A percentile compares a stretch with the other conserved stretches of the same genome.
Conservation (phyloP, 1,140 invertebrate genomes). For the Leptopilina clavipes region DNA sequence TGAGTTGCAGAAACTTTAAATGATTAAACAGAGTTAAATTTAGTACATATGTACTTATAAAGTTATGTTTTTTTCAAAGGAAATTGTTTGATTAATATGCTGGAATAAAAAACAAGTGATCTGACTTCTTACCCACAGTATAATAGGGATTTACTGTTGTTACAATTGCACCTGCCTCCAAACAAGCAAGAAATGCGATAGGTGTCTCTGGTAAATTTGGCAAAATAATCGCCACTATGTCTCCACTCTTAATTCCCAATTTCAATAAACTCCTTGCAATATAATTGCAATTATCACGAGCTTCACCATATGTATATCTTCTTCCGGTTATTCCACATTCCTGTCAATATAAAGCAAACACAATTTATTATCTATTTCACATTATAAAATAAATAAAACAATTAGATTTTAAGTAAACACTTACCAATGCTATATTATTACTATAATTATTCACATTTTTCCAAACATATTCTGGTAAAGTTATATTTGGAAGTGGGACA, state of each 20-base stretch:
- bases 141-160: slow-evolving; percentile 89
- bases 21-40: slow-evolving; percentile 25
- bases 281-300: slow-evolving; percentile 78
- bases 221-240: slow-evolving; percentile 82
- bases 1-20: not conserved
- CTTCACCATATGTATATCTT: slow-evolving; percentile 82
- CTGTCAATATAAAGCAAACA: slow-evolving; percentile 67
- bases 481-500: slow-evolving; percentile 74
- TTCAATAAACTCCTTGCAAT: slow-evolving; percentile 81
- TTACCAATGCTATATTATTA: slow-evolving; percentile 78
- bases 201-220: slow-evolving; percentile 88
- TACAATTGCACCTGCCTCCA: slow-evolving; percentile 82
- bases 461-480: slow-evolving; percentile 81
- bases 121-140: slow-evolving; percentile 80
- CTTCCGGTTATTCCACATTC: slow-evolving; percentile 82
- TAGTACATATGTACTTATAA: not conserved
- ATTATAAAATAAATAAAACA: slow-evolving; percentile 15
- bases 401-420: slow-evolving; percentile 55
- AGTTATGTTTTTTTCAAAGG: not conserved
- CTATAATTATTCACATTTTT: slow-evolving; percentile 78
- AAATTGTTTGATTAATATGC: not conserved
- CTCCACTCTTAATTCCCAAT: slow-evolving; percentile 81
- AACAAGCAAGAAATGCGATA: slow-evolving; percentile 79
- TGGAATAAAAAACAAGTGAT: not conserved
- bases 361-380: not conserved